Evolutionary conservation across 2,797 vertebrate species (phyloP), one percentile per base, ranked within the genome.

Genomic region (Cottoperca gobio): DNA sequence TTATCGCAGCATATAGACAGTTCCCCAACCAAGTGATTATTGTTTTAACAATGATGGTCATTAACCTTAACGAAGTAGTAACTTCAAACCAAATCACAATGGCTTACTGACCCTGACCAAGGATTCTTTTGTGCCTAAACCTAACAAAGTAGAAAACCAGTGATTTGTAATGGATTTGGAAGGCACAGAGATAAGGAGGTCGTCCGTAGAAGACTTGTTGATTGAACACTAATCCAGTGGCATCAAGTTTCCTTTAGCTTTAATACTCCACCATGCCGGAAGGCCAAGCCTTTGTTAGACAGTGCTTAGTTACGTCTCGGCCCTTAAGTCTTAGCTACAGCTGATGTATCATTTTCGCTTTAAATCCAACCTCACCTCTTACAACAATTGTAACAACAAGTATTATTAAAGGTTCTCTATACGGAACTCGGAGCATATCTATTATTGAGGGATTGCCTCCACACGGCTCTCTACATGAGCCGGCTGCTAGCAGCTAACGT

Each of bases 151-250:
- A 2, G n/a, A 21, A 14, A 43, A 39, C 14, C n/a, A n/a, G 12
- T 17, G 11, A 49, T 58, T 37, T 58, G 9, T 7, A 13, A 26
- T 1, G 8, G 10, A 68, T 61, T 68, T 60, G 54, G n/a, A 58
- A 37, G 21, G 33, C 39, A 26, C 21, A 66, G n/a, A 61, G n/a
- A n/a, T 31, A 52, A 63, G 19, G 1, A 8, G 37, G 19, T 19
- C 1, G 0, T 24, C 8, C n/a, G n/a, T n/a, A n/a, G n/a, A n/a
- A n/a, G n/a, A n/a, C n/a, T n/a, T n/a, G n/a, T 60, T 28, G 6
- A 31, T n/a, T 58, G 40, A 49, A 23, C 31, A n/a, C n/a, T 54
- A 33, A 54, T 61, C 68, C 7, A 45, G 31, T 26, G 54, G 64
- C 21, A 28, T 8, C 8, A 16, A 33, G 49, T 11, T 43, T 31